Evolutionary conservation across 2,888 invertebrate genomes (phyloP).

Genomic region (Galeruca laticollis): DNA sequence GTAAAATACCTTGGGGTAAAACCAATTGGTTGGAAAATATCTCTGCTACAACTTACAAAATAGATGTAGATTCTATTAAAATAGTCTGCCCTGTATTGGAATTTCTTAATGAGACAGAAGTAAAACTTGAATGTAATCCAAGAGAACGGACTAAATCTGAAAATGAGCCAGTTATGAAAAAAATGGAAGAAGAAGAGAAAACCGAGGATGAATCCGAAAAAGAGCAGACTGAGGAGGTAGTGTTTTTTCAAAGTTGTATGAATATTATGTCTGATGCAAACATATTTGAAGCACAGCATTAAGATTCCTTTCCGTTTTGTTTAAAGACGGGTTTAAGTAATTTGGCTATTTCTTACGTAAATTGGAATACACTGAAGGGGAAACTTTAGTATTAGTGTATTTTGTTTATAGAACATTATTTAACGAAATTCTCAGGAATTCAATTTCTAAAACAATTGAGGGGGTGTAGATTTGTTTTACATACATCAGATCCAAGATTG

Average conservation of each 20-base stretch:
- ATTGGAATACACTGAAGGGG: too few relatives aligned
- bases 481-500: too few relatives aligned
- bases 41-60: constrained; percentile 38
- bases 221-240: constrained; percentile 45
- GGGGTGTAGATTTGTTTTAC: too few relatives aligned
- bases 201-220: constrained; percentile 45
- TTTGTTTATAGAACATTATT: too few relatives aligned
- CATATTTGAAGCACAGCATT: too few relatives aligned
- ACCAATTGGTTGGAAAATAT: constrained; percentile 42
- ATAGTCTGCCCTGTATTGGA: constrained; percentile 60
- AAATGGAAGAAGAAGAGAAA: constrained; percentile 48
- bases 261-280: background rate
- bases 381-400: too few relatives aligned
- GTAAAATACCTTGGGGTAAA: constrained; percentile 42
- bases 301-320: too few relatives aligned
- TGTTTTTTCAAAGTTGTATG: too few relatives aligned
- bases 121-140: constrained; percentile 56
- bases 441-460: too few relatives aligned
- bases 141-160: constrained; percentile 50
- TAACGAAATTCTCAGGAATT: too few relatives aligned
- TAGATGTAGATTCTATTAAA: constrained; percentile 59
- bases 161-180: constrained; percentile 47
- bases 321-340: too few relatives aligned
- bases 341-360: too few relatives aligned
- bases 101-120: constrained; percentile 61